Percentiles rank a stretch among this genome's conserved stretches.
Evolutionary conservation across 1,140 invertebrate species (phyloP).

Genomic region (Andrena cerasifolii): DNA sequence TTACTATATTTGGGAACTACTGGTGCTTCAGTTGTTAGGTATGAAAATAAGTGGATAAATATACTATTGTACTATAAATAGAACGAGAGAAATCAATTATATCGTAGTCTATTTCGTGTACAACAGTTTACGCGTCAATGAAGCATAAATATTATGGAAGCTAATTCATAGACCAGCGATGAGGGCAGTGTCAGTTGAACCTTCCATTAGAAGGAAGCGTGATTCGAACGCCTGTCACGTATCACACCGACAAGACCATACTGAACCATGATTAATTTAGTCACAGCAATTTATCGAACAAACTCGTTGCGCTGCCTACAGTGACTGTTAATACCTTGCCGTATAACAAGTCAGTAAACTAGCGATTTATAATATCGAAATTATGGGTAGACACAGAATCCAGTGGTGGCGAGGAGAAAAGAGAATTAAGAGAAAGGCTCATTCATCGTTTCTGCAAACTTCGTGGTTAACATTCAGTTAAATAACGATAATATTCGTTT

Average conservation of each 20-base stretch:
- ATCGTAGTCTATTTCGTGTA: neutral
- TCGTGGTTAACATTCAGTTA: neutral
- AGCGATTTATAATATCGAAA: neutral
- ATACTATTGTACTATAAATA: neutral
- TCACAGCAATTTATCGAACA: constrained; percentile 24
- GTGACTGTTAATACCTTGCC: constrained; percentile 30
- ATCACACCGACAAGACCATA: constrained; percentile 35
- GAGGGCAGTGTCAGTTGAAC: neutral
- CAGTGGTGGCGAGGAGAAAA: neutral
- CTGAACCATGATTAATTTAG: constrained; percentile 37
- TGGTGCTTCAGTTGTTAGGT: too few species aligned
- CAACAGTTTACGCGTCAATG: neutral
- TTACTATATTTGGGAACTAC: too few species aligned
- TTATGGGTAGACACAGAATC: neutral
- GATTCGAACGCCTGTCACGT: constrained; percentile 34
- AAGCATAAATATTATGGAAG: neutral
- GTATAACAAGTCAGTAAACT: constrained; percentile 21
- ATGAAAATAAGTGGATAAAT: too few species aligned
- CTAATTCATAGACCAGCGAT: constrained; percentile 37
- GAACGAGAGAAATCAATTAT: neutral
- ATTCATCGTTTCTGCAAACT: neutral
- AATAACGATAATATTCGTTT: neutral
- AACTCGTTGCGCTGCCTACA: neutral
- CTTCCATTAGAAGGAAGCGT: constrained; percentile 36
- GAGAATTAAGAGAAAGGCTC: neutral